A percentile compares a stretch with the other conserved stretches of the same genome.
Conservation (phyloP, 1,140 invertebrate species). For the Achatina immaculata region DNA sequence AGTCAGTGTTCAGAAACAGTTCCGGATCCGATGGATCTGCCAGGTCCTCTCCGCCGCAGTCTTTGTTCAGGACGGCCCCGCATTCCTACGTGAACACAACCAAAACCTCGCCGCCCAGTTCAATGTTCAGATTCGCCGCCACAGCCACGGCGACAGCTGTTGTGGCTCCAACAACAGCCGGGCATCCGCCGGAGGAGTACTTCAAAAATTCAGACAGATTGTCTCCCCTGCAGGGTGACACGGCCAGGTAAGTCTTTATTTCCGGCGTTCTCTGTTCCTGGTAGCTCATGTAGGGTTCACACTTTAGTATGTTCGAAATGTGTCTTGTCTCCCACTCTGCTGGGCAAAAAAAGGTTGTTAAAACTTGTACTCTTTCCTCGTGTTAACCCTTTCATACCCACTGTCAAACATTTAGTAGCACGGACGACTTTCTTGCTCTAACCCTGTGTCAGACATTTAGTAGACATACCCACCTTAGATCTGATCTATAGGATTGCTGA, state of each 20-base stretch:
- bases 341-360: too few species aligned
- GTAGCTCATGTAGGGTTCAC: too few species aligned
- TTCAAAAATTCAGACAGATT: not conserved
- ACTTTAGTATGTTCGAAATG: too few species aligned
- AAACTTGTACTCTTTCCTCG: too few species aligned
- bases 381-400: too few species aligned
- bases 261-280: not conserved
- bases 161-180: not conserved
- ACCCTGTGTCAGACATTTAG: too few species aligned
- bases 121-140: slow-evolving; percentile 21
- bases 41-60: slow-evolving; percentile 1
- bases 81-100: not conserved
- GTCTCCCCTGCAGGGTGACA: slow-evolving; percentile 2
- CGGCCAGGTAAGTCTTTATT: not conserved
- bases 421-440: too few species aligned
- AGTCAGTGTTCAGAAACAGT: slow-evolving; percentile 22
- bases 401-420: too few species aligned
- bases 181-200: not conserved
- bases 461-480: too few species aligned
- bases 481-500: too few species aligned
- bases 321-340: too few species aligned
- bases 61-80: slow-evolving; percentile 20
- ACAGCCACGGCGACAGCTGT: slow-evolving; percentile 2
- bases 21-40: not conserved
- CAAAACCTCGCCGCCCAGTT: slow-evolving; percentile 31